A percentile compares a stretch with the other conserved stretches of the same genome.
These are phyloP conservation scores for Mellivora capensis DNA, from an alignment of 2,113 vertebrate species.

Conservation along the genomic window DNA sequence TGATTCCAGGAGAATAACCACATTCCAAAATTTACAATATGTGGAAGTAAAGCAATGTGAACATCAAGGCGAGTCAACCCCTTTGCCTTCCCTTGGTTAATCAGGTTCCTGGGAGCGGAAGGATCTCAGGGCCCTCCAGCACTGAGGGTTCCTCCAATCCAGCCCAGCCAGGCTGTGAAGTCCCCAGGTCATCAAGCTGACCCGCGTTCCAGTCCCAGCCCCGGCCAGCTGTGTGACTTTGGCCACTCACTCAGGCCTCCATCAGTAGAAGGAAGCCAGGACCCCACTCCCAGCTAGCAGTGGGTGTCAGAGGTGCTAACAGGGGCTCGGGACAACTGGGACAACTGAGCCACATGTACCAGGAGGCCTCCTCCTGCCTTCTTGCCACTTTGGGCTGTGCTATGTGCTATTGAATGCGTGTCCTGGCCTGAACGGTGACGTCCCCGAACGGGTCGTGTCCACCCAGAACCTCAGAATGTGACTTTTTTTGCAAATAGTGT, in stretches of 20 bases:
- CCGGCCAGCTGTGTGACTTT: background rate
- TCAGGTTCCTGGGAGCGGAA: background rate
- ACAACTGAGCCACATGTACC: no score
- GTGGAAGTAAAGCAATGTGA: background rate
- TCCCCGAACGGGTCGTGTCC: background rate
- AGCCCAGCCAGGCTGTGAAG: background rate
- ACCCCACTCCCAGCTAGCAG: no score
- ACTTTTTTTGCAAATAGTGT: background rate
- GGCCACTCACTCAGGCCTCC: background rate
- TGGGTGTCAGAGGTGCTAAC: background rate
- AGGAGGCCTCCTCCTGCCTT: background rate
- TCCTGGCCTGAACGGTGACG: background rate
- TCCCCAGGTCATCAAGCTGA: background rate
- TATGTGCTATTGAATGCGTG: background rate
- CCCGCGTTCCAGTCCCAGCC: background rate
- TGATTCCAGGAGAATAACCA: background rate
- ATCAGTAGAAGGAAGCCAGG: background rate
- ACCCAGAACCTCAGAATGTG: background rate
- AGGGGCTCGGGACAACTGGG: background rate
- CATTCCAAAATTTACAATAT: background rate
- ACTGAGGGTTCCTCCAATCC: background rate
- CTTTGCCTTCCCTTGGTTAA: background rate
- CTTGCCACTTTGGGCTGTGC: background rate
- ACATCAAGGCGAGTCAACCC: background rate
- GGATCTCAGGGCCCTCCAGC: background rate